A percentile compares a stretch with the other conserved stretches of the same genome.
Conservation (phyloP, 2,797 vertebrate genomes). For the Cryptoprocta ferox region DNA sequence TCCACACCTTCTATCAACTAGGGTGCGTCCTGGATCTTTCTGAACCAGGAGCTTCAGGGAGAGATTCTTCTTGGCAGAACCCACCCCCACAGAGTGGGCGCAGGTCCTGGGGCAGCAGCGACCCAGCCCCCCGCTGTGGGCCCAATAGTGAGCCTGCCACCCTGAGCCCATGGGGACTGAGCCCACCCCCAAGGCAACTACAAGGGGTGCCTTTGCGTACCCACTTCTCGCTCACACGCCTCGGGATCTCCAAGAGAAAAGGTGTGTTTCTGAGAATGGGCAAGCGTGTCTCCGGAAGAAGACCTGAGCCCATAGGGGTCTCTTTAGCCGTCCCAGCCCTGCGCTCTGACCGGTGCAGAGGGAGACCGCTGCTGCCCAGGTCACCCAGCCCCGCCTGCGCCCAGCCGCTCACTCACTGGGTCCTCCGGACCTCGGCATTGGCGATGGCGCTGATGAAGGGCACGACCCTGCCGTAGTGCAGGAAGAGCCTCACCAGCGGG, state of each 20-base stretch:
- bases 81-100: too few species aligned
- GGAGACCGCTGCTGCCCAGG: background rate
- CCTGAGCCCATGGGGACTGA: fast-evolving
- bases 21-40: background rate
- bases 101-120: background rate
- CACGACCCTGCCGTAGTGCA: slow-evolving; percentile 97
- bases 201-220: background rate
- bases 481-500: slow-evolving; percentile 96
- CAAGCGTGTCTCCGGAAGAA: background rate
- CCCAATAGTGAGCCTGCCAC: background rate
- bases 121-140: background rate
- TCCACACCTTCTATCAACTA: fast-evolving
- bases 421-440: slow-evolving; percentile 96
- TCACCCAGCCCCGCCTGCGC: background rate
- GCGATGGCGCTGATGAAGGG: slow-evolving; percentile 98
- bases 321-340: background rate
- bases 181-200: background rate
- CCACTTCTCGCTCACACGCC: background rate
- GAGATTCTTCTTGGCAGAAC: background rate
- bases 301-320: background rate
- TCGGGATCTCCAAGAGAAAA: background rate
- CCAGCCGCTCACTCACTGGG: slow-evolving; percentile 92
- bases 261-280: background rate
- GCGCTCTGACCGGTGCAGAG: background rate
- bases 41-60: background rate